A percentile compares a stretch with the other conserved stretches of the same genome.
phyloP scores from a whole-genome alignment of 2,797 vertebrate species.

The Melanotaenia pygmaea region DNA sequence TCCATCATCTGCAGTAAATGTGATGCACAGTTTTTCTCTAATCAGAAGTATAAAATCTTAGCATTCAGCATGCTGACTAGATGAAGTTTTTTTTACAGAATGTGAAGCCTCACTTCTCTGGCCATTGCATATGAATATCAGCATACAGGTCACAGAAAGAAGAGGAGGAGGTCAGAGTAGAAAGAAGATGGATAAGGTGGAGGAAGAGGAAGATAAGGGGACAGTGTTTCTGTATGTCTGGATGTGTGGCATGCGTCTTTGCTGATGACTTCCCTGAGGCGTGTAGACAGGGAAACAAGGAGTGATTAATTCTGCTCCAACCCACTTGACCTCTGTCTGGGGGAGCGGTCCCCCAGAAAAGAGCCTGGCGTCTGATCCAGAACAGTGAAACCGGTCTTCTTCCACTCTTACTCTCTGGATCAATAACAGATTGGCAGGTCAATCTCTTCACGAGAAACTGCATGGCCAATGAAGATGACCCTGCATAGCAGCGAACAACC shows the following conservation, averaged over 20 bases:
- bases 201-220: slow-evolving; percentile 65
- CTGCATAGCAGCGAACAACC: slow-evolving; percentile 31
- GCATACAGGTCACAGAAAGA: slow-evolving; percentile 55
- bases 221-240: slow-evolving; percentile 47
- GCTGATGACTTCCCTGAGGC: slow-evolving; percentile 61
- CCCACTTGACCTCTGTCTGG: slow-evolving; percentile 68
- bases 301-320: slow-evolving; percentile 82
- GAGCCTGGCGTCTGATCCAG: slow-evolving; percentile 46
- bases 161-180: slow-evolving; percentile 49
- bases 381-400: slow-evolving; percentile 51
- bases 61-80: slow-evolving; percentile 56
- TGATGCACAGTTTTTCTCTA: slow-evolving; percentile 35
- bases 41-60: slow-evolving; percentile 65
- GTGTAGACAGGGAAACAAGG: slow-evolving; percentile 75
- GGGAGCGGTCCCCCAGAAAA: slow-evolving; percentile 53
- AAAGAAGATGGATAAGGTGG: slow-evolving; percentile 68
- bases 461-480: slow-evolving; percentile 52
- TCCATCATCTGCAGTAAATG: slow-evolving; percentile 42
- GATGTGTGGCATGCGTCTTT: slow-evolving; percentile 60
- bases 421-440: slow-evolving; percentile 76
- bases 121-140: slow-evolving; percentile 58
- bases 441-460: slow-evolving; percentile 61
- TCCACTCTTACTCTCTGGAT: slow-evolving; percentile 59
- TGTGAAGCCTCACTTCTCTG: slow-evolving; percentile 59
- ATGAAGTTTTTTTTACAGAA: slow-evolving; percentile 46